Percentiles rank a stretch among this genome's conserved stretches.
These are phyloP conservation scores for Drosophila punjabiensis DNA, from an alignment of 1,140 invertebrate species.

Conservation along the genomic window DNA sequence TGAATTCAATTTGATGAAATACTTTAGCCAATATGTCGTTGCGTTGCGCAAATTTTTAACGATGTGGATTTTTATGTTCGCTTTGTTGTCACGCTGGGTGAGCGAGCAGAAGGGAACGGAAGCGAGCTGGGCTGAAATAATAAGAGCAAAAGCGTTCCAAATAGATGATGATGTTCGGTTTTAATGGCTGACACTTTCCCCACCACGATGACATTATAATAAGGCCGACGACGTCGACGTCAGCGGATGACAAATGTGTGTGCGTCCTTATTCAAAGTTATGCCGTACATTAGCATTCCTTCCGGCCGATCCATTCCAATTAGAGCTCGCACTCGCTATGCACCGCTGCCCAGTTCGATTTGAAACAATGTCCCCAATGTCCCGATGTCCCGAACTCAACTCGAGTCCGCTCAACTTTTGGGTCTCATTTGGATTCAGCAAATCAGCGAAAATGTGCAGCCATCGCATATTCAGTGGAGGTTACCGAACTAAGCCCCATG, in stretches of 20 bases:
- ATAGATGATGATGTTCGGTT: slow-evolving; percentile 58
- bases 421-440: slow-evolving; percentile 46
- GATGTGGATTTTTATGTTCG: slow-evolving; percentile 43
- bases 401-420: slow-evolving; percentile 18
- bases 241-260: slow-evolving; percentile 46
- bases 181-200: slow-evolving; percentile 44
- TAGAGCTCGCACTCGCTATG: slow-evolving; percentile 35
- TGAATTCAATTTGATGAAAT: slow-evolving; percentile 83
- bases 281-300: slow-evolving; percentile 45
- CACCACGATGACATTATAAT: slow-evolving; percentile 50
- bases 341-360: slow-evolving; percentile 37
- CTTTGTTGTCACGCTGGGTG: slow-evolving; percentile 21
- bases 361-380: slow-evolving; percentile 25
- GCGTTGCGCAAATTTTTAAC: slow-evolving; percentile 63
- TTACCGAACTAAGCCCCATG: slow-evolving; percentile 32
- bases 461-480: slow-evolving; percentile 29
- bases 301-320: slow-evolving; percentile 55
- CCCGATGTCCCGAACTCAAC: neutral
- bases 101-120: neutral
- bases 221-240: slow-evolving; percentile 21
- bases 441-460: slow-evolving; percentile 50
- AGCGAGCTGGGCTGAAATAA: slow-evolving; percentile 9
- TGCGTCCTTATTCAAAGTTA: slow-evolving; percentile 20
- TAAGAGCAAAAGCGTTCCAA: slow-evolving; percentile 46
- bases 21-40: slow-evolving; percentile 74